These are phyloP conservation scores for Orchesellides sinensis DNA, from an alignment of 2,888 invertebrate species.

Conservation along the genomic window DNA sequence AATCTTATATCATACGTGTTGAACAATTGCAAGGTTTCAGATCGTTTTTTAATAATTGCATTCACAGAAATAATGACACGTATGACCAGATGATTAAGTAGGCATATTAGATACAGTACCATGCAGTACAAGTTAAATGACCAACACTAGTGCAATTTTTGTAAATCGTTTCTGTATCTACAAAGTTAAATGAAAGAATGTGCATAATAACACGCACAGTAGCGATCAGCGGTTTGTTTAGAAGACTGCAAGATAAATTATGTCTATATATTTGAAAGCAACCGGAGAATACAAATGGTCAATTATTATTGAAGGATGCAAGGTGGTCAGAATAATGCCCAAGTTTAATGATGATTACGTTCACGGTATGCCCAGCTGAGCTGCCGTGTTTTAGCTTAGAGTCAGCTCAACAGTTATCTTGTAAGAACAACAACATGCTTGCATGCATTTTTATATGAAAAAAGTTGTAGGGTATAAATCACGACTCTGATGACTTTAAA, in stretches of 20 bases:
- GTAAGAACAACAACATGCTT: neutral
- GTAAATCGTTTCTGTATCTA: neutral
- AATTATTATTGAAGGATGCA: conserved; percentile 45
- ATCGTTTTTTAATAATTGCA: conserved; percentile 58
- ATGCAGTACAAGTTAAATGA: neutral
- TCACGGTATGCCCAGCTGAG: neutral
- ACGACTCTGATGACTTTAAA: conserved; percentile 37
- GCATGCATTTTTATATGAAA: neutral
- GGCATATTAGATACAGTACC: neutral
- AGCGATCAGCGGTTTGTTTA: conserved; percentile 34
- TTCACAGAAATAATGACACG: conserved; percentile 52
- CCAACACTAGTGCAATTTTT: neutral
- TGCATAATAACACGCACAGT: neutral
- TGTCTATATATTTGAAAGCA: conserved; percentile 35
- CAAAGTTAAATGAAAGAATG: neutral
- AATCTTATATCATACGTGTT: neutral
- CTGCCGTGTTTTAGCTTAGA: neutral
- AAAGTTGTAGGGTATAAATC: conserved; percentile 49
- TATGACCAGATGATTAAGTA: conserved; percentile 63
- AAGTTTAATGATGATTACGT: conserved; percentile 34
- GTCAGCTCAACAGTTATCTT: neutral
- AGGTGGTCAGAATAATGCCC: conserved; percentile 8
- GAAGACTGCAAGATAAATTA: conserved; percentile 35
- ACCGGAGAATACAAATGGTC: conserved; percentile 54
- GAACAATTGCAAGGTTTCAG: neutral